These are phyloP conservation scores for Perca flavescens DNA, from an alignment of 2,113 vertebrate species.

Conservation along the genomic window DNA sequence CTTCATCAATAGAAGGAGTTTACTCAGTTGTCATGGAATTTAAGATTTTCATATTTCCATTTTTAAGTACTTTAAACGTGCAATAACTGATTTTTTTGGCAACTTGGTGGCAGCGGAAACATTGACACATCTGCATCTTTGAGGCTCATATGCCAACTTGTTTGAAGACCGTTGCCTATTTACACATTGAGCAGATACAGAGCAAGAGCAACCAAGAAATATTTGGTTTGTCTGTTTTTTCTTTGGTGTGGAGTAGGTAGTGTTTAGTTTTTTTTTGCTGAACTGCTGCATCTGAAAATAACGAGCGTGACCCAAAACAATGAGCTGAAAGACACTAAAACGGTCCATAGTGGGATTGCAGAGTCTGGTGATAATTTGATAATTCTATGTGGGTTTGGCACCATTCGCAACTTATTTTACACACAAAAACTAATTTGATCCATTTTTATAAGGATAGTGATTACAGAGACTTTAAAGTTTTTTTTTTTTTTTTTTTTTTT, in stretches of 20 bases:
- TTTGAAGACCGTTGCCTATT: not conserved
- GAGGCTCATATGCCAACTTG: not conserved
- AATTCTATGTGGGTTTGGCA: not conserved
- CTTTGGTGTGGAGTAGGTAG: not conserved
- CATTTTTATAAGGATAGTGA: not conserved
- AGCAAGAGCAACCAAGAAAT: no score
- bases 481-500: not conserved
- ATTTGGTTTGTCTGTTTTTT: not conserved
- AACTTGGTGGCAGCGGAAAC: not conserved
- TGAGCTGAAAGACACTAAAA: slow-evolving; percentile 5
- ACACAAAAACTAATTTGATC: not conserved
- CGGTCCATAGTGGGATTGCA: not conserved
- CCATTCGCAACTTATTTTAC: no score
- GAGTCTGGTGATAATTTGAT: not conserved
- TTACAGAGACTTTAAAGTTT: not conserved
- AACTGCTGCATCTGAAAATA: not conserved
- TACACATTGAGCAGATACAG: not conserved
- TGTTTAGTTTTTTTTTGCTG: not conserved
- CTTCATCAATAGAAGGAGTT: not conserved
- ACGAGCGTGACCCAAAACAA: not conserved
- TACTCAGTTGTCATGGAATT: not conserved
- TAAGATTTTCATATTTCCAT: not conserved
- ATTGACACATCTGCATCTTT: not conserved
- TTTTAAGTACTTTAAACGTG: not conserved
- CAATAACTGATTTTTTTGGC: not conserved